Evolutionary conservation across 1,140 invertebrate genomes (phyloP), one percentile per base, ranked within the genome.

Genomic region (Lutraria rhynchaena): DNA sequence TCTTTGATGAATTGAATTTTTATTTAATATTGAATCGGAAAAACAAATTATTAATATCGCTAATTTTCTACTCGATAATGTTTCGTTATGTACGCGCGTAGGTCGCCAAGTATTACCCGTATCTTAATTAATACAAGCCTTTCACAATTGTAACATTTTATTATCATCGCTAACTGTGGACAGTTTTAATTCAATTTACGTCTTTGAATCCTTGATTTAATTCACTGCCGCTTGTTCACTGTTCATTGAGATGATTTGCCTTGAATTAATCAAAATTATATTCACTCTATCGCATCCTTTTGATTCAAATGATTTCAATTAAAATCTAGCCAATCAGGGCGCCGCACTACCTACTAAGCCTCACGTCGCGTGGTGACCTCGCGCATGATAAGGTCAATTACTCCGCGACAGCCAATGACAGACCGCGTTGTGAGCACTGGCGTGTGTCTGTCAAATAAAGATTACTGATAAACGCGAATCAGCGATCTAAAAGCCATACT

Each of bases 261-360:
- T 49, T 67, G 24, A 67, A 67, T 67, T 67, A 67, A 67, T 67
- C 63, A 46, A 37, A 31, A 67, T 67, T 67, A 67, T 67, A 49
- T 67, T 24, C 37, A 67, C 37, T 67, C 49, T 41, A 67, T 31
- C 24, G 63, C 37, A 51, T 67, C 63, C 44, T 27, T 67, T 67
- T 46, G 29, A 31, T 46, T 17, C 37, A 46, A 67, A 46, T 46
- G 63, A 67, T 67, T 41, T 46, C 63, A 49, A 67, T 67, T 67
- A 67, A 49, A 29, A 67, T 67, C 13, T 29, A 67, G 63, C 63
- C 63, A 67, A 67, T 67, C 41, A 27, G 37, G 41, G 19, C n/a
- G 0, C 17, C 44, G 4, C 41, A 31, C 27, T 27, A 29, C 63
- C 63, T 41, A 67, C 63, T 35, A 24, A 31, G 63, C 5, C 27